Conservation (phyloP, 2,797 vertebrate species). For the Crax fasciolata region DNA sequence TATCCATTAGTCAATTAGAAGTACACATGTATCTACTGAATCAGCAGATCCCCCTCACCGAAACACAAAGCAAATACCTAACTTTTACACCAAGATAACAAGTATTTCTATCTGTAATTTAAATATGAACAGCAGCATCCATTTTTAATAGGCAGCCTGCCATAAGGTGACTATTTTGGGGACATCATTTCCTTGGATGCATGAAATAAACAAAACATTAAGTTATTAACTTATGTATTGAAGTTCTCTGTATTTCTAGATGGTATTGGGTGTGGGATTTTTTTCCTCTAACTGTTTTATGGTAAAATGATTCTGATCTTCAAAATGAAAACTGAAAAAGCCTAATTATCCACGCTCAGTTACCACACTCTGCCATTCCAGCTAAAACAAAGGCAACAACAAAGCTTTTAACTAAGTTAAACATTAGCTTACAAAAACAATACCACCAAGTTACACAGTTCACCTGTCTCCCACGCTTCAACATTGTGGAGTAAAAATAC, state of each 20-base stretch:
- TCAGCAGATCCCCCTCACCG: not conserved
- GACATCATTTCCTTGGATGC: not conserved
- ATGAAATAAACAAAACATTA: not conserved
- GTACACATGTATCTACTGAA: not conserved
- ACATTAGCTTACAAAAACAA: constrained; percentile 36
- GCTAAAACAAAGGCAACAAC: constrained; percentile 21
- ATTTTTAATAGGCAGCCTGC: not conserved
- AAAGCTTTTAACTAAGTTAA: constrained; percentile 25
- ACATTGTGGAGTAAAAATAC: not conserved
- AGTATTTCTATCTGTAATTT: not conserved
- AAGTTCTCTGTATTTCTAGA: not conserved
- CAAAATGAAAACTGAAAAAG: not conserved
- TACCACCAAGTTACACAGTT: not conserved
- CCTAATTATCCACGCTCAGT: not conserved
- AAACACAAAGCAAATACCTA: not conserved
- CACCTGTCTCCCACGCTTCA: not conserved
- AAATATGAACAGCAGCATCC: not conserved
- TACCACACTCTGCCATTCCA: not conserved
- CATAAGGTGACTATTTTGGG: not conserved
- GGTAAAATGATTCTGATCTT: not conserved
- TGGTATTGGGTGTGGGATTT: not conserved
- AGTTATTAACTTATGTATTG: not conserved
- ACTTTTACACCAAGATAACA: not conserved
- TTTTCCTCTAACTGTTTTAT: not conserved
- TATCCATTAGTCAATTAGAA: not conserved